Percentiles rank a stretch among this genome's conserved stretches.
These are phyloP conservation scores for Salvelinus sp. DNA, from an alignment of 2,113 vertebrate species.

Conservation along the genomic window DNA sequence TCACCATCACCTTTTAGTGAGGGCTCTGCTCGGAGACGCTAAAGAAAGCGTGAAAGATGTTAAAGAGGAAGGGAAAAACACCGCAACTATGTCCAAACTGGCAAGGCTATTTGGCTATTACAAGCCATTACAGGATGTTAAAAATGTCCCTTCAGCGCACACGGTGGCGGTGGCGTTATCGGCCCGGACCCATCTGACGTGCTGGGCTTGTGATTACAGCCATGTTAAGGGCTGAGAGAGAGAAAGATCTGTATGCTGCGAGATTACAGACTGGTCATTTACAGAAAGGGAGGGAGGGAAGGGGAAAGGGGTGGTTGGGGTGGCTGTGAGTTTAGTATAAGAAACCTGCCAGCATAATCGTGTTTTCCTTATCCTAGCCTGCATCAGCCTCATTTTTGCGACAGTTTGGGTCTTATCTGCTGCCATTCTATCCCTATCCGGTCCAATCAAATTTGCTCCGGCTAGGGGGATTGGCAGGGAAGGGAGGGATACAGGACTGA, in stretches of 20 bases:
- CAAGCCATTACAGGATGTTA: constrained; percentile 22
- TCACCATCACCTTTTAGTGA: background rate
- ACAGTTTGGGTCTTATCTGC: constrained; percentile 76
- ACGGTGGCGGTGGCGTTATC: too few relatives aligned
- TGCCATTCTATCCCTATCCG: constrained; percentile 73
- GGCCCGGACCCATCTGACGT: constrained; percentile 53
- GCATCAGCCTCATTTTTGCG: constrained; percentile 72
- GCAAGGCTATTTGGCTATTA: constrained; percentile 52
- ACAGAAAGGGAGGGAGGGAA: constrained; percentile 45
- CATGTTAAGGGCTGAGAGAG: constrained; percentile 67
- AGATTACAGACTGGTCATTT: constrained; percentile 73
- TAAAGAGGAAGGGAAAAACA: constrained; percentile 53
- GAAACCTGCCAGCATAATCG: constrained; percentile 72
- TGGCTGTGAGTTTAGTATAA: constrained; percentile 70
- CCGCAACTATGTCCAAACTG: constrained; percentile 57
- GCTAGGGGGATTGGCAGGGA: constrained; percentile 59
- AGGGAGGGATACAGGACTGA: constrained; percentile 63
- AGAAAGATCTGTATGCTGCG: constrained; percentile 61
- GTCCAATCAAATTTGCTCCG: constrained; percentile 76
- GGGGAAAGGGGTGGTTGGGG: constrained; percentile 39
- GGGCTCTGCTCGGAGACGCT: constrained; percentile 26
- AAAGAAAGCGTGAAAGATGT: constrained; percentile 49
- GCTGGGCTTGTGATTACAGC: constrained; percentile 61
- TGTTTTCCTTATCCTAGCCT: constrained; percentile 72
- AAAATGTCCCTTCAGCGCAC: constrained; percentile 36